These are phyloP conservation scores for Manis javanica DNA, from an alignment of 2,797 vertebrate species.

Conservation along the genomic window DNA sequence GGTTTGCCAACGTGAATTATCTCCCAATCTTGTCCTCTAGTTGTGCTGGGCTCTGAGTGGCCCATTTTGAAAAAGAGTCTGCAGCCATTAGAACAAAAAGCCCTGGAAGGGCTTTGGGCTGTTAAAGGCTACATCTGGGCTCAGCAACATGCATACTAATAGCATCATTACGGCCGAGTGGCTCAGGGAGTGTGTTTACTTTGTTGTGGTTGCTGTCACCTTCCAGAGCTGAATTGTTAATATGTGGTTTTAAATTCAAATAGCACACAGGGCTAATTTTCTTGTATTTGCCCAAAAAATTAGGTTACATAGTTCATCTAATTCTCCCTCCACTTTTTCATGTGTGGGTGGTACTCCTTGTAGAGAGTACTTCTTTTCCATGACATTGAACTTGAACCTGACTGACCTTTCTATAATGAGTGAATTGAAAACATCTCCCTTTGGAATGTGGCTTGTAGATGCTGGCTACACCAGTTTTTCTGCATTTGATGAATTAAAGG, in stretches of 20 bases:
- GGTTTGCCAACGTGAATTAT: slow-evolving; percentile 88
- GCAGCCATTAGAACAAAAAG: slow-evolving; percentile 91
- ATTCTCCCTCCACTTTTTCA: slow-evolving; percentile 91
- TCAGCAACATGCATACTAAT: slow-evolving; percentile 97
- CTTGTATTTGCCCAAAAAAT: slow-evolving; percentile 95
- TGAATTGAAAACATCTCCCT: slow-evolving; percentile 99
- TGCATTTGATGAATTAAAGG: slow-evolving; percentile 94
- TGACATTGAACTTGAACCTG: slow-evolving; percentile 99
- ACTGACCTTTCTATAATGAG: slow-evolving; percentile 97
- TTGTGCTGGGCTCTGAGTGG: slow-evolving; percentile 83
- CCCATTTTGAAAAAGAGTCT: slow-evolving; percentile 88
- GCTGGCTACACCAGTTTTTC: slow-evolving; percentile 92
- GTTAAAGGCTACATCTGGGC: slow-evolving; percentile 97
- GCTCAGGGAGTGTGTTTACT: slow-evolving; percentile 94
- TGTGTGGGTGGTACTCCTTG: slow-evolving; percentile 94
- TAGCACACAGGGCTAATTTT: slow-evolving; percentile 95
- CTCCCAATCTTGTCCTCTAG: slow-evolving; percentile 84
- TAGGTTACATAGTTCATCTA: slow-evolving; percentile 93
- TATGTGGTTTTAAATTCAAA: slow-evolving; percentile 95
- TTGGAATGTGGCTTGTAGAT: slow-evolving; percentile 97
- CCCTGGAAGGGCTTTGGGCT: slow-evolving; percentile 91
- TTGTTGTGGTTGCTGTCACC: slow-evolving; percentile 94
- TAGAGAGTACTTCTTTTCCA: slow-evolving; percentile 93
- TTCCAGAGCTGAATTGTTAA: slow-evolving; percentile 92
- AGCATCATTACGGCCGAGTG: slow-evolving; percentile 94